Base-by-base conservation (phyloP, 1,140 invertebrate species). In the Stegodyphus dumicola region DNA sequence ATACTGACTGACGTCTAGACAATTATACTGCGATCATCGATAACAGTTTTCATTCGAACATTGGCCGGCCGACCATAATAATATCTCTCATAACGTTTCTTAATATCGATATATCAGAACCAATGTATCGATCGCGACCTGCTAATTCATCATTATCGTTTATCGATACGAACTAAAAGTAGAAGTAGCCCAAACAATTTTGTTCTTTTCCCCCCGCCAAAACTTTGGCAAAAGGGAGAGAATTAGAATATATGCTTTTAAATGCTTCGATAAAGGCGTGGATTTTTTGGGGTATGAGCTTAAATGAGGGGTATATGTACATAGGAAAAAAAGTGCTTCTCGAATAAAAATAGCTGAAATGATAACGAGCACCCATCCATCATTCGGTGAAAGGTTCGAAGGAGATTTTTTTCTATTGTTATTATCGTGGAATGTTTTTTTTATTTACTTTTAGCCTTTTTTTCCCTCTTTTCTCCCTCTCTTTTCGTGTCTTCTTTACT, bases 61-160 rank as follows among this genome's bases (percentile, higher is more conserved):
- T 75, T 54, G 52, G 60, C 78, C 17, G 13, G n/a, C 18, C n/a
- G 10, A 18, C 54, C 80, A 83, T 66, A 75, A 81, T 60, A 73
- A 81, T 81, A 81, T 81, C 67, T 70, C 49, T 56, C 77, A 33
- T 33, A 33, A 33, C 33, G 33, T 33, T 33, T 33, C 33, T 33
- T 33, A 33, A 33, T 33, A 33, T 33, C 33, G 33, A 33, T 33
- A 33, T 33, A 33, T 33, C 33, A 33, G 33, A 33, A 33, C 33
- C 33, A 33, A 33, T 33, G 33, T 75, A 83, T 83, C 80, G 80
- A 83, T 83, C 54, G 56, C 48, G 71, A 83, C 71, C 80, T 83
- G 71, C 70, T 83, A 83, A 83, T 83, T 83, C 80, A 83, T 83
- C 80, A 83, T 83, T 83, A 83, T 83, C 80, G 80, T 75, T 83